Evolutionary conservation across 2,113 vertebrate genomes (phyloP).

Genomic region (Pungitius pungitius): DNA sequence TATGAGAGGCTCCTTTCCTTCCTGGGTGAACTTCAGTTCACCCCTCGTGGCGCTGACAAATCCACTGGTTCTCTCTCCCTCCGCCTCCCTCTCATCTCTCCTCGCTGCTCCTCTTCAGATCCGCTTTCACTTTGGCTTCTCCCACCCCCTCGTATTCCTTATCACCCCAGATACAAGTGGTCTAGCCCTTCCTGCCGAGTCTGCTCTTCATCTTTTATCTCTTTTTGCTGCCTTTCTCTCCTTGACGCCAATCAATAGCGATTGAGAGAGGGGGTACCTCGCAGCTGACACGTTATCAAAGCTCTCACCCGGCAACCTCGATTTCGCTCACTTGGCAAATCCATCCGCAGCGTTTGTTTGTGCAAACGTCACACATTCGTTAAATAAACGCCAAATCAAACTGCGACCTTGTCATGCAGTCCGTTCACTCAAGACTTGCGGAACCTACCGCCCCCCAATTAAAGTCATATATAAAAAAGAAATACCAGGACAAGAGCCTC

Average conservation of each 20-base stretch:
- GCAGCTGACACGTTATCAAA: constrained; percentile 47
- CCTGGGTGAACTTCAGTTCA: constrained; percentile 64
- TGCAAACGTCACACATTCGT: constrained; percentile 1
- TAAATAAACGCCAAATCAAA: background rate
- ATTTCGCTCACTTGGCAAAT: background rate
- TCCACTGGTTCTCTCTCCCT: constrained; percentile 36
- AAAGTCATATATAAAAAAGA: background rate
- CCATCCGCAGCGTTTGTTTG: background rate
- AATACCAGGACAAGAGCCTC: background rate
- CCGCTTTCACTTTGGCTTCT: constrained; percentile 51
- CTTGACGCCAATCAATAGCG: constrained; percentile 41
- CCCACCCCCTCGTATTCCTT: constrained; percentile 37
- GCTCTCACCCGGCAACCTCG: constrained; percentile 10
- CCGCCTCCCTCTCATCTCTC: constrained; percentile 52
- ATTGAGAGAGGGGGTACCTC: constrained; percentile 25
- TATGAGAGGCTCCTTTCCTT: constrained; percentile 35
- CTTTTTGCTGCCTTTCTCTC: constrained; percentile 2
- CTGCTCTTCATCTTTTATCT: constrained; percentile 33
- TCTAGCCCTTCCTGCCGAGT: constrained; percentile 2
- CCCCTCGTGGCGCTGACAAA: constrained; percentile 59
- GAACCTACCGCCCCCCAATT: background rate
- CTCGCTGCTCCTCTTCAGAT: constrained; percentile 49
- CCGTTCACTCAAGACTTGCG: background rate
- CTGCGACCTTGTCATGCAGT: constrained; percentile 2
- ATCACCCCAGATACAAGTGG: constrained; percentile 20